These are phyloP conservation scores for Rhagoletis zephyria DNA, from an alignment of 1,140 invertebrate species.

Conservation along the genomic window DNA sequence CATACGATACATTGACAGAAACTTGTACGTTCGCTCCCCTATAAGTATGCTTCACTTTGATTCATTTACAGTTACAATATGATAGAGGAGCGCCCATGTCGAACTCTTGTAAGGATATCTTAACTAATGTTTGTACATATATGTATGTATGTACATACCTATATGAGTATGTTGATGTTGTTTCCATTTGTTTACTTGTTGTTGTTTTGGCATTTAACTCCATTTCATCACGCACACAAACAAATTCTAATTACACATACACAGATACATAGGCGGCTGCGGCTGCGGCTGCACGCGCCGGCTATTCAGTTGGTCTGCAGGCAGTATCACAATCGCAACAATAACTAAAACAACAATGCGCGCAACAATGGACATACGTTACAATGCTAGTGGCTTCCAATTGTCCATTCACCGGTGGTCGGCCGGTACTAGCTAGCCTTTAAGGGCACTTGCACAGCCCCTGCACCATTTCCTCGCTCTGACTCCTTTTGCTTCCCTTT, in stretches of 20 bases:
- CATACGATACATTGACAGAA: neutral
- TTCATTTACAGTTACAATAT: constrained; percentile 41
- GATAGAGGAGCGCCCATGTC: neutral
- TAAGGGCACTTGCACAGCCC: neutral
- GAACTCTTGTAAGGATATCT: neutral
- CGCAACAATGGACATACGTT: neutral
- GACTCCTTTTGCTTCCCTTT: neutral
- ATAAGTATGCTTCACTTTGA: constrained; percentile 47
- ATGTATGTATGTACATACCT: neutral
- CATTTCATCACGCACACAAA: constrained; percentile 12
- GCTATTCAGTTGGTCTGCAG: neutral
- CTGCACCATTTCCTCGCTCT: neutral
- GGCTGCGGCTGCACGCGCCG: neutral
- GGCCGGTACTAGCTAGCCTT: neutral
- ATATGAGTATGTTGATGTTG: neutral
- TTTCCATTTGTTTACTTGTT: constrained; percentile 17
- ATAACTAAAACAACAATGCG: neutral
- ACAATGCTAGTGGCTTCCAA: neutral
- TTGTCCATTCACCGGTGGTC: neutral
- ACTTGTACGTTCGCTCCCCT: neutral
- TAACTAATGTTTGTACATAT: neutral
- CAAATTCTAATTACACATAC: constrained; percentile 25
- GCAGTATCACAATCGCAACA: neutral
- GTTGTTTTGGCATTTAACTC: constrained; percentile 25
- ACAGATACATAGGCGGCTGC: too few species aligned